Evolutionary conservation across 2,797 vertebrate genomes (phyloP), one percentile per base, ranked within the genome.

Genomic region (Neosilurus mollespiculum): DNA sequence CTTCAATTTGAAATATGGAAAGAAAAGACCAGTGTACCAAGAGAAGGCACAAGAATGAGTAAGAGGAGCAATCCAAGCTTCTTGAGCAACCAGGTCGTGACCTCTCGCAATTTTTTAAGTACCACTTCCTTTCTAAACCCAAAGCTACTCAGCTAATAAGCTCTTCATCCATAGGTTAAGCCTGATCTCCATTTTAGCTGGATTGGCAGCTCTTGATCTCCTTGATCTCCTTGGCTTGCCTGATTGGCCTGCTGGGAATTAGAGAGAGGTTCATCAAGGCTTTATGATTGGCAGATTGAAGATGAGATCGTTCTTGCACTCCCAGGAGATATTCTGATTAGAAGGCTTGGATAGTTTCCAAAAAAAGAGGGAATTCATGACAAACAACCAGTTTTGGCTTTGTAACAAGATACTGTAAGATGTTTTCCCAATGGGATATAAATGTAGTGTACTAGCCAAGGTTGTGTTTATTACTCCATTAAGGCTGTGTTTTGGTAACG

Each of bases 191-290:
- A 61, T 81, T 84, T 80, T 37, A 78, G 51, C 76, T 53, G 73
- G 82, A 85, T 64, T 85, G 84, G 76, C 86, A 85, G 75, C 61
- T 82, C 67, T n/a, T n/a, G n/a, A n/a, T n/a, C n/a, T n/a, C n/a
- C 51, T 61, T 81, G 84, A 76, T 85, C 75, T 84, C 73, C n/a
- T 61, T 76, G 64, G 4, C 8, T 80, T 66, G 69, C 65, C 34
- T 72, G 34, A 82, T 82, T 83, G 83, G 82, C 71, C 83, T 71
- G 64, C 69, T 85, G 85, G 87, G 84, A 88, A 53, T 54, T 20
- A 81, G 58, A 81, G 37, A 9, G 16, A 51, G 78, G 72, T 82
- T 82, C 62, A 69, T 84, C 69, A 73, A 65, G 51, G 26, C 49
- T 34, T 26, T 83, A 61, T 78, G 83, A 78, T 81, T 79, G 83